phyloP scores from a whole-genome alignment of 2,113 vertebrate genomes.

The Trinectes maculatus region DNA sequence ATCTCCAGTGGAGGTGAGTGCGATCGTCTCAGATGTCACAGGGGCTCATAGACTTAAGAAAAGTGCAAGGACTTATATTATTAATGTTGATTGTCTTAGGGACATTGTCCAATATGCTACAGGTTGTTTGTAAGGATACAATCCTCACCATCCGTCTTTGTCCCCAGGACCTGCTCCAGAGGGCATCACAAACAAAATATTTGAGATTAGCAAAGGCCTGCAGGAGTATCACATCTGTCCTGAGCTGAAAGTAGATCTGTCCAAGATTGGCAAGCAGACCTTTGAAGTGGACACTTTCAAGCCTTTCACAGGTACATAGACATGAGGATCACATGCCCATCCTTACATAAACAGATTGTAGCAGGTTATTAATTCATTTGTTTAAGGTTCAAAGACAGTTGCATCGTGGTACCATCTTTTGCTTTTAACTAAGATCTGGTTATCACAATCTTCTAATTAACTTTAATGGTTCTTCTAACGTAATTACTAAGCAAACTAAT shows the following conservation, averaged over 20 bases:
- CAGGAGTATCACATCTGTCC: conserved; percentile 96
- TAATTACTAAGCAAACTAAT: neutral
- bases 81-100: too few species aligned
- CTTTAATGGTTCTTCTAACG: too few species aligned
- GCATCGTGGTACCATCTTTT: neutral
- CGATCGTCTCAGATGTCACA: too few species aligned
- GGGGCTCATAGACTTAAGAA: neutral
- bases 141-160: neutral
- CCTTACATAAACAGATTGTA: neutral
- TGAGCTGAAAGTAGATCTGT: conserved; percentile 91
- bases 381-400: neutral
- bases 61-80: too few species aligned
- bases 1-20: conserved; percentile 93
- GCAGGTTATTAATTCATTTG: neutral
- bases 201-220: conserved; percentile 94
- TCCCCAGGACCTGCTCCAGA: conserved; percentile 93
- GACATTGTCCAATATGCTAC: too few species aligned
- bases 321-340: neutral
- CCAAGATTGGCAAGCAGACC: conserved; percentile 92
- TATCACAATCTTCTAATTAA: neutral
- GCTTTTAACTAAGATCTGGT: neutral
- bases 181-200: conserved; percentile 95
- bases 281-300: conserved; percentile 97
- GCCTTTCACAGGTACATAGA: conserved; percentile 88
- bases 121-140: neutral